These are phyloP conservation scores for Pandemis heparana DNA, from an alignment of 2,888 invertebrate species.

Conservation along the genomic window DNA sequence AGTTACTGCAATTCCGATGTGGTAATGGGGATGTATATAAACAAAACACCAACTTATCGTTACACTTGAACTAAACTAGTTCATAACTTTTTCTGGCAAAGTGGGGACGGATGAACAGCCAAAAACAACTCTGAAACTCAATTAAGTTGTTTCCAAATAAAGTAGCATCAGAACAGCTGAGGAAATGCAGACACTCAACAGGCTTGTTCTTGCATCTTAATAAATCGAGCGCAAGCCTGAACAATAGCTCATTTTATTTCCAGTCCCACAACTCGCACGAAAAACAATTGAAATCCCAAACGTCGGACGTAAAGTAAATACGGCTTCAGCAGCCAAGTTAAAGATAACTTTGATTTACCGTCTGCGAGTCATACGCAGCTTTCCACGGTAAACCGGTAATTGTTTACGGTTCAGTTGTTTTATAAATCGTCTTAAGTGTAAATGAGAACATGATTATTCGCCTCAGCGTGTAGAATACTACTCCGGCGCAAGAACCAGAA, in stretches of 20 bases:
- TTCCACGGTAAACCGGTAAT: constrained; percentile 48
- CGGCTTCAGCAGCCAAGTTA: constrained; percentile 43
- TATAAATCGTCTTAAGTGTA: constrained; percentile 27
- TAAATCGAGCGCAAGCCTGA: neutral
- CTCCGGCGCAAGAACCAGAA: constrained; percentile 33
- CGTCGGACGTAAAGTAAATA: constrained; percentile 45
- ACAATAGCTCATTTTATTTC: constrained; percentile 15
- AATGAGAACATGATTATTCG: constrained; percentile 28
- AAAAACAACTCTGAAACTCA: neutral
- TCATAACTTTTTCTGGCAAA: no score
- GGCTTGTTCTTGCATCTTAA: neutral
- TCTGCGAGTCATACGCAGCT: constrained; percentile 44
- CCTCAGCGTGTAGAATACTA: constrained; percentile 12
- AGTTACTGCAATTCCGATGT: neutral
- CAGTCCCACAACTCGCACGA: neutral
- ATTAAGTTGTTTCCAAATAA: neutral
- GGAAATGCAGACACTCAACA: neutral
- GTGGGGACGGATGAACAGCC: neutral
- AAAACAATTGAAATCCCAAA: constrained; percentile 27
- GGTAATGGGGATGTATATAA: neutral
- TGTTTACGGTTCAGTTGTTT: constrained; percentile 35
- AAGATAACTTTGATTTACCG: constrained; percentile 57
- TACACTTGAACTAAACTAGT: neutral
- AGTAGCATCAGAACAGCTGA: neutral
- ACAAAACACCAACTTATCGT: neutral